Conservation (phyloP, 2,797 vertebrate genomes). For the Phylloscopus collybita region DNA sequence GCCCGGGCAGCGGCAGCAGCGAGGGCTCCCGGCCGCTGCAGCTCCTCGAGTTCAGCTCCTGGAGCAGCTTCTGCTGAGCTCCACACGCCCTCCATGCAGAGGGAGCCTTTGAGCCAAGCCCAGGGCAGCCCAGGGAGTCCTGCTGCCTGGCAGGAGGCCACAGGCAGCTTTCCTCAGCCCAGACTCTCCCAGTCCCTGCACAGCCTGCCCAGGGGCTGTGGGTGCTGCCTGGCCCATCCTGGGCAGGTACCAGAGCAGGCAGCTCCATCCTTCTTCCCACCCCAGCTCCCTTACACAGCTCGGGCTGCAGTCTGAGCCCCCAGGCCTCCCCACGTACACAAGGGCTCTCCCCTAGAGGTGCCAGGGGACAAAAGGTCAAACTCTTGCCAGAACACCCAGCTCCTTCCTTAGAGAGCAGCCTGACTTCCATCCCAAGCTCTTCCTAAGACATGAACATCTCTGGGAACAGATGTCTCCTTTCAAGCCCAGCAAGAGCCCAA, state of each 20-base stretch:
- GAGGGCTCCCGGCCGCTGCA: background rate
- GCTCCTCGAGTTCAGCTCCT: background rate
- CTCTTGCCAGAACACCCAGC: background rate
- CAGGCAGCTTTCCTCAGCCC: background rate
- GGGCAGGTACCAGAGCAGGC: background rate
- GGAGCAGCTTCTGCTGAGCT: background rate
- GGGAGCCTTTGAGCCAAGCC: background rate
- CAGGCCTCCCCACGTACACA: too few species aligned
- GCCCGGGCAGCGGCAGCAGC: background rate
- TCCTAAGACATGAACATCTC: background rate
- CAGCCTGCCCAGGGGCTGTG: background rate
- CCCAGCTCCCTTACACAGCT: background rate
- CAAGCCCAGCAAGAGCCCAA: background rate
- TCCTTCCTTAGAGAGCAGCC: background rate
- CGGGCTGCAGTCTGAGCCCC: background rate
- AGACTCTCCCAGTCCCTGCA: background rate
- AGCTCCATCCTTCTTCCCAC: background rate
- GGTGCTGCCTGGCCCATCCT: background rate
- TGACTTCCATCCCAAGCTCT: background rate
- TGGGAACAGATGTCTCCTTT: background rate
- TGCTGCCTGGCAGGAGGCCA: background rate
- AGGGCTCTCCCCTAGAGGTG: background rate
- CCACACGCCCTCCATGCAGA: accelerated
- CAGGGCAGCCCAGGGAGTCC: accelerated
- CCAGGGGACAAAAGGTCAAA: background rate